Evolutionary conservation across 2,888 invertebrate genomes (phyloP).

Genomic region (Cordylochernes scorpioides): DNA sequence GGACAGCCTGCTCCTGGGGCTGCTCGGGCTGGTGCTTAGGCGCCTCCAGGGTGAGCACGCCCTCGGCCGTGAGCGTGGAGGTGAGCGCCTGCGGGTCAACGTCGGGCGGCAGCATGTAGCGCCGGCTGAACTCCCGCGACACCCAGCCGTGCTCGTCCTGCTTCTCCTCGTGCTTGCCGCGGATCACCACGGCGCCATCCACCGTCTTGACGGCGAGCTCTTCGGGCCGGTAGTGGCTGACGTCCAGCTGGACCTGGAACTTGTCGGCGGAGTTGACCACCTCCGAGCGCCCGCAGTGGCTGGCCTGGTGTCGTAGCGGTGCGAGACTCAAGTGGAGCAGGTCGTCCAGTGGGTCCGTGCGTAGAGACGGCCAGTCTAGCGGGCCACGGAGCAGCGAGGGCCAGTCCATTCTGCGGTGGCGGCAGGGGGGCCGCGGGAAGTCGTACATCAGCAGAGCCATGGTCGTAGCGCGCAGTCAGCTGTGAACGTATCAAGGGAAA

Average conservation of each 20-base stretch:
- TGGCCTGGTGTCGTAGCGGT: too few species aligned
- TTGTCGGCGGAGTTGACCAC: constrained; percentile 7
- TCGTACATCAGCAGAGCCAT: too few species aligned
- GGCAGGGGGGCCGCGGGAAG: too few species aligned
- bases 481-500: too few species aligned
- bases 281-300: too few species aligned
- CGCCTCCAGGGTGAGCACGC: constrained; percentile 9
- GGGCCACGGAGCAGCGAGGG: too few species aligned
- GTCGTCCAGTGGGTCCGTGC: too few species aligned
- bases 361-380: too few species aligned
- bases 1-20: constrained; percentile 8
- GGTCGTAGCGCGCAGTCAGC: too few species aligned
- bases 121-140: constrained; percentile 12
- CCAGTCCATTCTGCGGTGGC: too few species aligned
- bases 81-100: constrained; percentile 10
- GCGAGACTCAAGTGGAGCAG: too few species aligned
- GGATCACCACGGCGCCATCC: constrained; percentile 12
- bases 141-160: constrained; percentile 14
- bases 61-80: constrained; percentile 10
- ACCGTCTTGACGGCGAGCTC: constrained; percentile 13
- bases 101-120: constrained; percentile 13
- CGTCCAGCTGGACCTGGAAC: constrained; percentile 10
- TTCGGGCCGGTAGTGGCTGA: constrained; percentile 10
- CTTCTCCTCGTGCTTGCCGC: constrained; percentile 14
- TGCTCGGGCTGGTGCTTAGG: constrained; percentile 10